Evolutionary conservation across 2,888 invertebrate genomes (phyloP), one percentile per base, ranked within the genome.

Genomic region (Caenorhabditis virilis): DNA sequence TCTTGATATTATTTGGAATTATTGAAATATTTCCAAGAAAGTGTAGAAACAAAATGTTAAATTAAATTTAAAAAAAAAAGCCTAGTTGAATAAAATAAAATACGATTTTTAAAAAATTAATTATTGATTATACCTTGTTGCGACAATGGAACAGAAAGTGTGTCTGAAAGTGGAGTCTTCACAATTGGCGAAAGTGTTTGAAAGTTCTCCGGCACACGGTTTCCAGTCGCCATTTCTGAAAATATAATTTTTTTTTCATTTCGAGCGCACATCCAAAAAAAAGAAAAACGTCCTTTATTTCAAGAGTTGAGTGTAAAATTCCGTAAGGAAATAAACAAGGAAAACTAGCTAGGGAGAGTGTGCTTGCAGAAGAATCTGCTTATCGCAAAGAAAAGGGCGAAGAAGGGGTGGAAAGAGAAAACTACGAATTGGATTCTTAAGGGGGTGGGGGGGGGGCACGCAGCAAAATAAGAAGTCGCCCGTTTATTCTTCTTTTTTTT

Each of bases 151-250:
- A 77, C 59, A 22, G 73, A 55, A 38, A 78, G 67, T 0, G 67
- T 70, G 51, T 78, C 78, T 20, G 71, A 65, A 42, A 77, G 25
- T 4, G 77, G 77, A 38, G 72, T 64, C 55, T 78, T 74, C 22
- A 78, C 45, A 18, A 73, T 61, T 2, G 78, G 78, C 23, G 73
- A 55, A 0, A 78, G 58, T 11, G 72, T 72, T 39, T 58, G 58
- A 49, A 69, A 66, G 35, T 69, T 68, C 45, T 78, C 78, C 23
- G 76, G 72, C 13, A 74, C 64, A 26, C 61, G 52, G 56, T 78
- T 78, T 43, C 77, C 78, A 59, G 74, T 64, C n/a, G 75, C 72
- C 76, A 76, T 77, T 36, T 42, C 51, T 33, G 39, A 38, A 22
- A 30, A 26, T 13, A 13, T 30, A 46, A 39, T 30, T 20, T 49